These are phyloP conservation scores for Ommatoiulus sabulosus DNA, from an alignment of 2,888 invertebrate species.

Conservation along the genomic window DNA sequence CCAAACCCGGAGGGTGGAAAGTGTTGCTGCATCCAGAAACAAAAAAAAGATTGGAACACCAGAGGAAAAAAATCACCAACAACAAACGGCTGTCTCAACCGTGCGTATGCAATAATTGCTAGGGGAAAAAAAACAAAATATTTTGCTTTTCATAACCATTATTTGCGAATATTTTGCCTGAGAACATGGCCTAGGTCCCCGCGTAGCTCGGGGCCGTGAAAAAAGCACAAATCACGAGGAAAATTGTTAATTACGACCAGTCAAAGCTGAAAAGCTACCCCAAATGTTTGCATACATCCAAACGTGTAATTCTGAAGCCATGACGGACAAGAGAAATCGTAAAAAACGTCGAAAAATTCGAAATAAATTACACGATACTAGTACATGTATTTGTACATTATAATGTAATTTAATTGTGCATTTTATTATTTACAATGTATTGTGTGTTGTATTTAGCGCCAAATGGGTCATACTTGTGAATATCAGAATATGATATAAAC, in stretches of 20 bases:
- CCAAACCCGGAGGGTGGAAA: constrained; percentile 23
- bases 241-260: constrained; percentile 13
- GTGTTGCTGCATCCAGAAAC: background rate
- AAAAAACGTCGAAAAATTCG: too few relatives aligned
- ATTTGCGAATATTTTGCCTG: background rate
- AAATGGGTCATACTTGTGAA: too few relatives aligned
- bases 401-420: background rate
- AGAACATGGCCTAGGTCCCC: constrained; percentile 31
- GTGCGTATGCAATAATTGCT: background rate
- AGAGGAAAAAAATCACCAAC: background rate
- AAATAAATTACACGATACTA: background rate
- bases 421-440: too few relatives aligned
- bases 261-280: constrained; percentile 17
- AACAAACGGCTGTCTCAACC: constrained; percentile 12
- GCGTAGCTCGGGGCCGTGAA: constrained; percentile 17
- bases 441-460: too few relatives aligned
- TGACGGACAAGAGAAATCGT: background rate
- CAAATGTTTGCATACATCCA: background rate
- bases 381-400: background rate
- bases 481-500: too few relatives aligned
- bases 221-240: background rate
- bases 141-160: background rate
- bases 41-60: background rate
- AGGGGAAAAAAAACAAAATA: background rate
- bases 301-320: background rate